Base-by-base conservation (phyloP, 2,888 invertebrate genomes). In the Drosophila tanythrix region DNA sequence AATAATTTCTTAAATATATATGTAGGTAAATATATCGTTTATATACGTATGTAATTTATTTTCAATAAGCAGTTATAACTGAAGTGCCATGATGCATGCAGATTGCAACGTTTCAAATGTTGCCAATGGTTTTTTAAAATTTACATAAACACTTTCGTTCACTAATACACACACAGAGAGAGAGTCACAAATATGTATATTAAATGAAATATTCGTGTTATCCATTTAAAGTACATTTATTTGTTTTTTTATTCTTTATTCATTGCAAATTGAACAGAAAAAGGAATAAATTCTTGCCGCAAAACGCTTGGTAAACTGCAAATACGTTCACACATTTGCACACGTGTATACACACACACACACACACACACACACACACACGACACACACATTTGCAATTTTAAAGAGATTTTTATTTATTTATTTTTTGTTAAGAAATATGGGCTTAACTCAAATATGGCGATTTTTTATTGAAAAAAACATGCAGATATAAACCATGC, bases 251-350 rank as follows among this genome's bases (percentile, higher is more conserved):
- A 53, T 36, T 25, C 21, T 59, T 27, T 61, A 25, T 50, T 58
- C 55, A 59, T 65, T 74, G 64, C 79, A 77, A 70, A 80, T 80
- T 70, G 65, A 71, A 79, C 66, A 60, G 58, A 65, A 75, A 68
- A 38, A 38, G 48, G 31, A 79, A 67, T 35, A 64, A 50, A 65
- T 59, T 61, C 71, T 63, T 53, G 65, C 77, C 79, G 55, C 81
- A 73, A 88, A 87, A 88, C 73, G 76, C 72, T 85, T 61, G 76
- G 65, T 72, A 88, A 89, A 84, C 88, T 76, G 75, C 60, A 67
- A 65, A 72, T 70, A 64, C 67, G 25, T 35, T 40, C 27, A 68
- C 58, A 63, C 10, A 60, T 27, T 25, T 21, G 50, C 6, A 50
- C 11, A 60, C 38, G 55, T 40, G 60, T 27, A 27, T 4, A 48